phyloP scores from a whole-genome alignment of 2,888 invertebrate genomes.

The Drosophila paucipuncta region DNA sequence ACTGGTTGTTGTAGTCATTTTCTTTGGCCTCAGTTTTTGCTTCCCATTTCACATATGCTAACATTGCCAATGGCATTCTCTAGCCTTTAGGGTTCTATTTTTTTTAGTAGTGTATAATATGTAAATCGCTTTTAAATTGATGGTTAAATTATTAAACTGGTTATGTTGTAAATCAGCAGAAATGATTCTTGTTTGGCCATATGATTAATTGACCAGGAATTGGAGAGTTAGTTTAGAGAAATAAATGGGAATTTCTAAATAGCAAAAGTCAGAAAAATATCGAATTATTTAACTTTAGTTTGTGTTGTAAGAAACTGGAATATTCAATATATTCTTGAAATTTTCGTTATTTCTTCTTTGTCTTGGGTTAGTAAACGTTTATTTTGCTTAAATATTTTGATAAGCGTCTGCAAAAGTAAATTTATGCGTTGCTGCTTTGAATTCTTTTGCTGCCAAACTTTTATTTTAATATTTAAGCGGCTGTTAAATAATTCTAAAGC shows the following conservation, averaged over 20 bases:
- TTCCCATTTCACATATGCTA: conserved; percentile 75
- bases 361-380: neutral
- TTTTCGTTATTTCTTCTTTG: neutral
- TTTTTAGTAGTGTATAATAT: conserved; percentile 4
- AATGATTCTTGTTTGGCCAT: conserved; percentile 15
- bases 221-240: neutral
- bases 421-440: neutral
- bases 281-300: neutral
- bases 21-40: conserved; percentile 2
- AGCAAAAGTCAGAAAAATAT: neutral
- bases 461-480: conserved; percentile 7
- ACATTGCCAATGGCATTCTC: conserved; percentile 60
- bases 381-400: neutral
- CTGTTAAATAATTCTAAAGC: conserved; percentile 28
- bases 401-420: neutral
- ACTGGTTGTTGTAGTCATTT: conserved; percentile 50
- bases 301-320: neutral
- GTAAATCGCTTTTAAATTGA: conserved; percentile 41
- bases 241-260: neutral
- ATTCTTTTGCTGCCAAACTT: neutral
- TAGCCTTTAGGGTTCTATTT: conserved; percentile 20
- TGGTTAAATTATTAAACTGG: conserved; percentile 61
- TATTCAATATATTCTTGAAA: neutral
- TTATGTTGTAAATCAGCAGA: conserved; percentile 30
- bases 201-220: conserved; percentile 7